These are phyloP conservation scores for Monochamus alternatus DNA, from an alignment of 2,888 invertebrate species.

Conservation along the genomic window DNA sequence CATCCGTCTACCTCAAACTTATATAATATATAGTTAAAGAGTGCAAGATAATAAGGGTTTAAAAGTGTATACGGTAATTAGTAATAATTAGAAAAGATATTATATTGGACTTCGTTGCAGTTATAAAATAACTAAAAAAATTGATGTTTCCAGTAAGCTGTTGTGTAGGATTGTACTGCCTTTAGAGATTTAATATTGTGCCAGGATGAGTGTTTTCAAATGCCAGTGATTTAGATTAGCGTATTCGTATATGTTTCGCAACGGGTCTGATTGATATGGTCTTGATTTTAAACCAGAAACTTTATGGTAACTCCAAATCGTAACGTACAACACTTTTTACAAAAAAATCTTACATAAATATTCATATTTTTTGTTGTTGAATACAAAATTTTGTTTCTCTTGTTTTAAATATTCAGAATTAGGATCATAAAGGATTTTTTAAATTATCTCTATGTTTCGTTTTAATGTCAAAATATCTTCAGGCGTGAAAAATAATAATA, in stretches of 20 bases:
- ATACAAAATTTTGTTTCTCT: neutral
- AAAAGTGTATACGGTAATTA: slow-evolving; percentile 69
- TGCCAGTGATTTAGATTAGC: slow-evolving; percentile 53
- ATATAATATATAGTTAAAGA: slow-evolving; percentile 59
- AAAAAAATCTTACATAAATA: neutral
- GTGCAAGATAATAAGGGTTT: slow-evolving; percentile 70
- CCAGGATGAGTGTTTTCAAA: slow-evolving; percentile 58
- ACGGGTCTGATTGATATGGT: slow-evolving; percentile 28
- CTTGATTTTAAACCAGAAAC: slow-evolving; percentile 30
- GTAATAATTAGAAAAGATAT: slow-evolving; percentile 49
- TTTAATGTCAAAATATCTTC: no score
- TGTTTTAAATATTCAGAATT: no score
- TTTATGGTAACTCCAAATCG: slow-evolving; percentile 9
- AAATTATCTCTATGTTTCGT: no score
- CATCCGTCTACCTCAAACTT: slow-evolving; percentile 71
- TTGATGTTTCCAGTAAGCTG: slow-evolving; percentile 64
- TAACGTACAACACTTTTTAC: no score
- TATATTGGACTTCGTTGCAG: slow-evolving; percentile 65
- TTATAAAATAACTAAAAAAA: slow-evolving; percentile 64
- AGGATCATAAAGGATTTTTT: no score
- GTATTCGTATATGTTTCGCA: slow-evolving; percentile 37
- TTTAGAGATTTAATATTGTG: slow-evolving; percentile 58
- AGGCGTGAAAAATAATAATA: no score
- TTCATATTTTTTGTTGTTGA: neutral
- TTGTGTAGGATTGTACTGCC: slow-evolving; percentile 64